Evolutionary conservation across 2,888 invertebrate genomes (phyloP).

Genomic region (Lepetodrilus schrolli): DNA sequence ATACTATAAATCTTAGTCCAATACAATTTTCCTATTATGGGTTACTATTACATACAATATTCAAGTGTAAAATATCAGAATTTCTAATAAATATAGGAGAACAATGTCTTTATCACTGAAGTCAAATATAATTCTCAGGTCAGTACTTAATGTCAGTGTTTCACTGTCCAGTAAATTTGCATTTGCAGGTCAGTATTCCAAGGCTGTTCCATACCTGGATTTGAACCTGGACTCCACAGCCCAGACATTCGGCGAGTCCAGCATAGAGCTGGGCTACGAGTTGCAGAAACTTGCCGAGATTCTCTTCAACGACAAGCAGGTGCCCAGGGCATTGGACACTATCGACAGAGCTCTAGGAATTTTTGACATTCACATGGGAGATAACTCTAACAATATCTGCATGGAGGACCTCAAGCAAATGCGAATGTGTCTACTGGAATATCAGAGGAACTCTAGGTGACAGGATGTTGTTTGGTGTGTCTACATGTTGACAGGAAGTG

Average conservation of each 20-base stretch:
- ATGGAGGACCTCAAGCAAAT: slow-evolving; percentile 48
- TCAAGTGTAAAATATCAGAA: too few species aligned
- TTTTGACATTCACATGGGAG: slow-evolving; percentile 53
- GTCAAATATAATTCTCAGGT: not conserved
- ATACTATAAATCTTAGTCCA: too few species aligned
- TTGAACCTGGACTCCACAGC: slow-evolving; percentile 79
- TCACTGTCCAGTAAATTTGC: not conserved
- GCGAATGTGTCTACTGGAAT: slow-evolving; percentile 25
- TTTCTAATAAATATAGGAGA: too few species aligned
- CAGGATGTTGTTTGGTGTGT: too few species aligned
- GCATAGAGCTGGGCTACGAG: slow-evolving; percentile 82
- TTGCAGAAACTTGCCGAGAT: slow-evolving; percentile 81
- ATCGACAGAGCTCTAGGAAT: slow-evolving; percentile 46
- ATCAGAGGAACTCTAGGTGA: too few species aligned
- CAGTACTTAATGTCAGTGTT: not conserved
- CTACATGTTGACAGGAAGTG: too few species aligned
- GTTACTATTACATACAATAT: too few species aligned
- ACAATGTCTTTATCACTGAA: not conserved
- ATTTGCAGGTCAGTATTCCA: slow-evolving; percentile 74
- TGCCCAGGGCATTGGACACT: slow-evolving; percentile 65
- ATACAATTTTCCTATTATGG: too few species aligned
- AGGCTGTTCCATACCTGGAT: slow-evolving; percentile 77
- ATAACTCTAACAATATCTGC: slow-evolving; percentile 42
- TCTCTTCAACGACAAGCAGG: slow-evolving; percentile 76
- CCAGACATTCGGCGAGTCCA: slow-evolving; percentile 80